These are phyloP conservation scores for Onthophagus taurus DNA, from an alignment of 1,140 invertebrate genomes.

Conservation along the genomic window DNA sequence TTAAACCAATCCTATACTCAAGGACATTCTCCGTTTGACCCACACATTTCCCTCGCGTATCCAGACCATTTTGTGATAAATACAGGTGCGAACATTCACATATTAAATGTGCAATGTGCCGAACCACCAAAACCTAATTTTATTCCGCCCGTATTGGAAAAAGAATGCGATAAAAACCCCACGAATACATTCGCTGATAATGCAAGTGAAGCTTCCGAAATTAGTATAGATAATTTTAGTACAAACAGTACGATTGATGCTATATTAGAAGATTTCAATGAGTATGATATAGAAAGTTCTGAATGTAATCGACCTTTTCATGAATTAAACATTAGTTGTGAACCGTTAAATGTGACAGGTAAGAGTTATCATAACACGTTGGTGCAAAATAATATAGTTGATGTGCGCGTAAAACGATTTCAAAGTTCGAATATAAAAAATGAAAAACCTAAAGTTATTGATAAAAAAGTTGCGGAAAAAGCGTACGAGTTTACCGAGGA, in stretches of 20 bases:
- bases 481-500: conserved; percentile 80
- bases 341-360: conserved; percentile 36
- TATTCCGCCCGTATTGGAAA: conserved; percentile 13
- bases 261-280: conserved; percentile 36
- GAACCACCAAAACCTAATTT: conserved; percentile 23
- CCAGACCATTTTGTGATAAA: conserved; percentile 37
- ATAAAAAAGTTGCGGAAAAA: conserved; percentile 55
- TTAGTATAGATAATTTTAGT: conserved; percentile 31
- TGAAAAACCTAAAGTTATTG: conserved; percentile 42
- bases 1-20: too few species aligned
- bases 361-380: conserved; percentile 36
- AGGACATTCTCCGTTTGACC: conserved; percentile 30
- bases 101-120: conserved; percentile 28
- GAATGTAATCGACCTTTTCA: conserved; percentile 38
- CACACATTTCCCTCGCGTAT: conserved; percentile 32
- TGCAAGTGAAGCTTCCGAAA: conserved; percentile 34
- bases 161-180: conserved; percentile 23
- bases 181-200: conserved; percentile 22
- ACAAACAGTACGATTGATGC: conserved; percentile 33
- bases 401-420: conserved; percentile 32
- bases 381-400: conserved; percentile 36
- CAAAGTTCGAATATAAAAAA: conserved; percentile 27
- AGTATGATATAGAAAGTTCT: conserved; percentile 34
- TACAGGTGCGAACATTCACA: conserved; percentile 36
- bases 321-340: conserved; percentile 38